A percentile compares a stretch with the other conserved stretches of the same genome.
Conservation (phyloP, 2,888 invertebrate genomes). For the Harmothoe impar region DNA sequence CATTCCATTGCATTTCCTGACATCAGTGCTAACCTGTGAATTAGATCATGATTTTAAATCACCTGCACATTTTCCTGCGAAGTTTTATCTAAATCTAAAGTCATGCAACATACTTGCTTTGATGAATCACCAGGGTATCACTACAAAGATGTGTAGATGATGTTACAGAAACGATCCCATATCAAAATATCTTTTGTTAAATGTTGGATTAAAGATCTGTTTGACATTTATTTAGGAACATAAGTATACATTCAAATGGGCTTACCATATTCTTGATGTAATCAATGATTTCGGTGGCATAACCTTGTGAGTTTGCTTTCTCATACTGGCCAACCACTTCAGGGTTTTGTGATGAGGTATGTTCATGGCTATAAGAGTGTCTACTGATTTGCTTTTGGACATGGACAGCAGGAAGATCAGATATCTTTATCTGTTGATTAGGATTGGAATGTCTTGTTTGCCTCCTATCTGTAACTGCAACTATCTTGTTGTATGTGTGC, state of each 20-base stretch:
- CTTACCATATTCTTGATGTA: slow-evolving; percentile 15
- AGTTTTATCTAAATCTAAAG: background rate
- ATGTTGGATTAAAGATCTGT: too few species aligned
- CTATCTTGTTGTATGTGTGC: background rate
- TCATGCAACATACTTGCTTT: background rate
- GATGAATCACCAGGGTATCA: background rate
- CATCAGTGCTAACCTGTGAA: background rate
- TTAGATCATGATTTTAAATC: background rate
- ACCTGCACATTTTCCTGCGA: background rate
- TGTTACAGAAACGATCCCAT: too few species aligned
- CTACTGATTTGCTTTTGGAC: background rate
- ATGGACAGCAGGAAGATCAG: background rate
- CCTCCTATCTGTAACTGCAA: background rate
- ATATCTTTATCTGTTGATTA: background rate
- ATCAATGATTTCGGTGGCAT: background rate
- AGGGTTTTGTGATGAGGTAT: background rate
- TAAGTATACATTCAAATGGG: too few species aligned
- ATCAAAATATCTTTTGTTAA: too few species aligned
- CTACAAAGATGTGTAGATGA: too few species aligned
- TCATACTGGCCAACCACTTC: background rate
- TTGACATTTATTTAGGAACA: too few species aligned
- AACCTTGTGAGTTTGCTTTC: background rate
- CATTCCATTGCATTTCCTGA: background rate
- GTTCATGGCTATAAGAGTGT: background rate
- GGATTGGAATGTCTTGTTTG: background rate